Base-by-base conservation (phyloP, 2,888 invertebrate species). In the Reticulitermes lucifugus region DNA sequence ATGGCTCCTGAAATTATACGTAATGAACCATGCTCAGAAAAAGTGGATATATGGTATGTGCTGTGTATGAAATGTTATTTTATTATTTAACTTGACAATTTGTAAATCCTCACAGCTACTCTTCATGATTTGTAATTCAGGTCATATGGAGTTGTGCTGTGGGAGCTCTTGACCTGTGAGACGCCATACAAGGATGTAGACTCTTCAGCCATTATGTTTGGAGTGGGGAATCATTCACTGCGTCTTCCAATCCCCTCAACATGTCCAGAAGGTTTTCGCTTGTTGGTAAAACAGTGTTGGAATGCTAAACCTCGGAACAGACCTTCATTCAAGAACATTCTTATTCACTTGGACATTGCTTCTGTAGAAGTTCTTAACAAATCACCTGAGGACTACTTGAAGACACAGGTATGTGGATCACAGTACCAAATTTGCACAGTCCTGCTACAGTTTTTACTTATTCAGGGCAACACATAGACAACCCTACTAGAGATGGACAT, bases 1-100 rank as follows among this genome's bases (percentile, higher is more conserved):
- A 99, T 99, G 99, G 98, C 99, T 0, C 99, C 99, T 0, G 99
- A 99, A 92, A 97, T 99, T 71, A 99, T 99, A 88, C 94, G 98
- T 86, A 98, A 98, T 90, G 97, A 99, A 90, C 97, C 96, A 0
- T 99, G 98, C 91, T 98, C 98, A 0, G 99, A 99, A 90, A 98
- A 98, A 90, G 98, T 99, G 0, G 99, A 99, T 90, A 96, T 99
- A 86, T 99, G 99, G 99, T 93, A 89, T 91, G 65, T n/a, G 0
- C 12, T 65, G 65, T 12, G 5, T 65, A 12, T 65, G 55, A 55
- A 55, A 14, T 55, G 14, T 55, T 81, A 29, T 55, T 81, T 81
- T 1, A 55, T 18, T 59, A 9, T 21, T 70, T 25, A 70, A 43
- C 29, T 21, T 83, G 70, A 83, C 22, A 6, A 25, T 46, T 7